Evolutionary conservation across 2,888 invertebrate genomes (phyloP).

Genomic region (Lamellibrachia columna): DNA sequence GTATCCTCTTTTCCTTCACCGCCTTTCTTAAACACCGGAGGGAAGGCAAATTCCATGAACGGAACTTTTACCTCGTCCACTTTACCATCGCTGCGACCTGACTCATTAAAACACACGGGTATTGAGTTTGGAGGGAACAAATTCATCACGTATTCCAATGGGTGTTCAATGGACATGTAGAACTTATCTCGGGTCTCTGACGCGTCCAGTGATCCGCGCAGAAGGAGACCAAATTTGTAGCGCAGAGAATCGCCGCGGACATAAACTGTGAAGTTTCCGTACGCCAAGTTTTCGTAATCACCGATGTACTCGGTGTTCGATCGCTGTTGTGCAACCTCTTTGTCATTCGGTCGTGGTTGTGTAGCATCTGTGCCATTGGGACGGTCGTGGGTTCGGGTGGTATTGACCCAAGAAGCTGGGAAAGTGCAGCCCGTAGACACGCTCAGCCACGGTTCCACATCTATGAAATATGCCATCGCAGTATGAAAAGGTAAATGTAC

Average conservation of each 20-base stretch:
- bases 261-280: constrained; percentile 36
- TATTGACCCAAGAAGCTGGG: constrained; percentile 23
- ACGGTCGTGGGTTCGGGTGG: background rate
- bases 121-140: constrained; percentile 16
- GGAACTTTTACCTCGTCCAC: constrained; percentile 20
- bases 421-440: constrained; percentile 26
- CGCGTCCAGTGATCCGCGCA: constrained; percentile 3
- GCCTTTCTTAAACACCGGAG: constrained; percentile 18
- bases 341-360: background rate
- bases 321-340: background rate
- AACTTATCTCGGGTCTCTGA: background rate
- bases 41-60: constrained; percentile 28
- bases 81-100: background rate
- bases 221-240: constrained; percentile 22
- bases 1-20: background rate
- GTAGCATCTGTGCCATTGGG: background rate
- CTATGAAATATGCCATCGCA: background rate
- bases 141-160: constrained; percentile 18
- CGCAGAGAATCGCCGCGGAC: constrained; percentile 16
- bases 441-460: constrained; percentile 28
- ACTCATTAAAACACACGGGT: constrained; percentile 19
- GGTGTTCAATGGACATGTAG: constrained; percentile 19
- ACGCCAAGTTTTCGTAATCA: constrained; percentile 35
- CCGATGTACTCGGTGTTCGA: constrained; percentile 30
- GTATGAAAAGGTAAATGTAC: background rate